Evolutionary conservation across 2,888 invertebrate species (phyloP).

Genomic region (Nomada flava): DNA sequence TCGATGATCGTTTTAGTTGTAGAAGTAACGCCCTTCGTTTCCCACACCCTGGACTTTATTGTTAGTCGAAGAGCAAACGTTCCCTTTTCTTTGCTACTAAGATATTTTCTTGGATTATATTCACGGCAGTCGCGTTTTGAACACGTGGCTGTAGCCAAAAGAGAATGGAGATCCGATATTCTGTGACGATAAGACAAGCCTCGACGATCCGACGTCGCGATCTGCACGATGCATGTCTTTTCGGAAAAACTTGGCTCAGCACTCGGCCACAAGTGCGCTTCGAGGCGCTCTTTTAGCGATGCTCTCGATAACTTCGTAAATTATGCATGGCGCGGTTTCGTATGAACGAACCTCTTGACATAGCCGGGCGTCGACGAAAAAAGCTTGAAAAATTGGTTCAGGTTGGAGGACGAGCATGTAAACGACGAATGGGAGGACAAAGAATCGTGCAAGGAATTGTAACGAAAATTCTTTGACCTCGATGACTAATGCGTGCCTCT

Average conservation of each 20-base stretch:
- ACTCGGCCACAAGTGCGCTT: slow-evolving; percentile 8
- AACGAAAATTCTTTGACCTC: background rate
- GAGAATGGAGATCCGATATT: background rate
- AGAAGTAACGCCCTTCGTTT: no score
- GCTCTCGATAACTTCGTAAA: slow-evolving; percentile 50
- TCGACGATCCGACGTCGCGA: background rate
- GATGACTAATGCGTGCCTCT: background rate
- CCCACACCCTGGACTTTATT: no score
- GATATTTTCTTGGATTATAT: background rate
- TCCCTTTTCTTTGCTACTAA: no score
- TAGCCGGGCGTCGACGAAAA: background rate
- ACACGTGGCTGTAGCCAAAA: background rate
- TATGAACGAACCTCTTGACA: slow-evolving; percentile 36
- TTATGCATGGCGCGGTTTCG: slow-evolving; percentile 51
- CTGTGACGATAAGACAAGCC: background rate
- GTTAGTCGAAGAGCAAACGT: no score
- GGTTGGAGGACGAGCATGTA: background rate
- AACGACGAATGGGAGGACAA: no score
- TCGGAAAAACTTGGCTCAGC: slow-evolving; percentile 11
- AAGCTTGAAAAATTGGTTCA: background rate
- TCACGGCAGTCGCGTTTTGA: no score
- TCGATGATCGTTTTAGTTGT: no score
- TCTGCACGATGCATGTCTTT: background rate
- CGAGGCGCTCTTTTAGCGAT: background rate
- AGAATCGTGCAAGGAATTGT: background rate